Evolutionary conservation across 1,140 invertebrate genomes (phyloP), one percentile per base, ranked within the genome.

Genomic region (Nixonia krombeini): DNA sequence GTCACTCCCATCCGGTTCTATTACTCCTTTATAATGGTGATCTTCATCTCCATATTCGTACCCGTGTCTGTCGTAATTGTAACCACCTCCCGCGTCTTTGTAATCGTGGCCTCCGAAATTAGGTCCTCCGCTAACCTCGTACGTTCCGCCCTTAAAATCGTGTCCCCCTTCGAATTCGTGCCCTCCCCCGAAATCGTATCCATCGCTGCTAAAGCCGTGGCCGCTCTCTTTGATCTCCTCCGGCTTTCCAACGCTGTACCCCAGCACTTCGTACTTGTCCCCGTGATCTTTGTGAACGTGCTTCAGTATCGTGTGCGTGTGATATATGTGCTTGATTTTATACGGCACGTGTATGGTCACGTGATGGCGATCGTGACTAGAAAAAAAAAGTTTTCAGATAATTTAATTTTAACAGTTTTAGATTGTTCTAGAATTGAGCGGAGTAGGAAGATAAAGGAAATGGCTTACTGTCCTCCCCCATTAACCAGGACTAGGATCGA

Each of bases 341-440:
- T 83, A 84, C 0, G 84, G 83, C 6, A 85, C 80, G 50, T 85
- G 82, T 28, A 85, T 85, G 17, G 82, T 72, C 21, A 84, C 77
- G 17, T 76, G 82, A 5, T 70, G 71, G 44, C 74, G 50, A 33
- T 44, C 45, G 31, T 17, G 65, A 15, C 12, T 46, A 8, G 13
- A 28, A 46, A 40, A 18, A 37, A 23, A 40, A 55, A 46, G 25
- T 31, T 9, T 17, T 2, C 15, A 15, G 5, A 15, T 13, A 35
- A 3, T 9, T 1, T 9, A 12, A 35, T 13, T 15, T 13, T 13
- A 35, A 35, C 5, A 12, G 0, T 12, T 35, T 21, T 21, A 21
- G 10, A 1, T 35, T 35, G 4, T 10, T n/a, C 1, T 8, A 9
- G 4, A 10, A 10, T 35, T 35, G 31, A n/a, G 12, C 5, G 9